Evolutionary conservation across 2,888 invertebrate species (phyloP).

Genomic region (Agrypnus murinus): DNA sequence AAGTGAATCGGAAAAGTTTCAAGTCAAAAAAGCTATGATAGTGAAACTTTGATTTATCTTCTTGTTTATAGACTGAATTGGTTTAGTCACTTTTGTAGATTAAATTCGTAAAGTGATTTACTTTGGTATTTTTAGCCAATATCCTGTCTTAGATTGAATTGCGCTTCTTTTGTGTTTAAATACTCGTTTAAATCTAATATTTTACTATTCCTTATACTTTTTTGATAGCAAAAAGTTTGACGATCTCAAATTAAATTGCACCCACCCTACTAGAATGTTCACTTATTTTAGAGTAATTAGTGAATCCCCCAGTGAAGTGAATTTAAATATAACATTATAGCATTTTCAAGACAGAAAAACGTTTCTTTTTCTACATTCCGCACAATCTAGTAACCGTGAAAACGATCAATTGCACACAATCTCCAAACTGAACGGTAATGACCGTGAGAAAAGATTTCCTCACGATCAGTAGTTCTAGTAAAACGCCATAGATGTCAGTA

Average conservation of each 20-base stretch:
- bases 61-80: conserved; percentile 57
- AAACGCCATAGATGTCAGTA: no score
- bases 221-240: background rate
- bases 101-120: conserved; percentile 44
- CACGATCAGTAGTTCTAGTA: no score
- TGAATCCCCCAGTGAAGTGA: no score
- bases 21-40: conserved; percentile 62
- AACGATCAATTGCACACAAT: no score
- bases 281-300: no score
- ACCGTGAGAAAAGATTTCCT: no score
- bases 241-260: background rate
- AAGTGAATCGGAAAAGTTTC: conserved; percentile 61
- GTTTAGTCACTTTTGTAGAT: conserved; percentile 51
- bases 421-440: no score
- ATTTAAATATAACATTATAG: no score
- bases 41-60: conserved; percentile 64
- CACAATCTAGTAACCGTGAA: no score
- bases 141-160: conserved; percentile 32
- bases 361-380: no score
- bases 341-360: no score
- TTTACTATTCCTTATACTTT: background rate
- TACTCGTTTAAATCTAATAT: conserved; percentile 14
- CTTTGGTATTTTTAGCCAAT: conserved; percentile 28
- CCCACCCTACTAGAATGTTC: no score
- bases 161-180: conserved; percentile 16